These are phyloP conservation scores for Trachemys scripta DNA, from an alignment of 2,113 vertebrate genomes.

Conservation along the genomic window DNA sequence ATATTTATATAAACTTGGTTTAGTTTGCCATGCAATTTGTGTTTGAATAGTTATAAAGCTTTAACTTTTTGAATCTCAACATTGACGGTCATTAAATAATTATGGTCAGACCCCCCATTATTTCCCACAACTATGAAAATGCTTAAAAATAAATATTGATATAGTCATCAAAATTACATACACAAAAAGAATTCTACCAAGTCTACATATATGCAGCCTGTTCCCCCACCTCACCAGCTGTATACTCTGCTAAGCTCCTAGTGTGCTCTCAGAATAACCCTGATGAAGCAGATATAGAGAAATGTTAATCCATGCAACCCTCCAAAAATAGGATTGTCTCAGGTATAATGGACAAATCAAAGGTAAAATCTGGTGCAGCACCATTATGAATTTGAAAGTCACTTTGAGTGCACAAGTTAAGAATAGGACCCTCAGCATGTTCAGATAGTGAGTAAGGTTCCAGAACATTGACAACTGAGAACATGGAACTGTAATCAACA, in stretches of 20 bases:
- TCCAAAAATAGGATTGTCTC: neutral
- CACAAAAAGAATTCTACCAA: neutral
- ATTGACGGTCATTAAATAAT: neutral
- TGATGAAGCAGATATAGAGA: neutral
- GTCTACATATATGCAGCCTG: neutral
- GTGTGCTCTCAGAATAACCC: neutral
- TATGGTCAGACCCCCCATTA: neutral
- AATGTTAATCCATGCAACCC: neutral
- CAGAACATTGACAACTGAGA: neutral
- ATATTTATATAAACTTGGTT: neutral
- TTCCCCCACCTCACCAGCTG: neutral
- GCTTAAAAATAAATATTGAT: neutral
- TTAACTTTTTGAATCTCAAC: neutral
- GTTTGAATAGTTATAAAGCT: neutral
- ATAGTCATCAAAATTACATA: neutral
- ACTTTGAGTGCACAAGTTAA: neutral
- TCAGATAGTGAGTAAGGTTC: neutral
- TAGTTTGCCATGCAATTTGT: neutral
- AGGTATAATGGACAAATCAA: neutral
- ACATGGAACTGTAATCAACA: neutral
- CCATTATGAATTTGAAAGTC: neutral
- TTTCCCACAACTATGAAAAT: neutral
- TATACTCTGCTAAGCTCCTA: neutral
- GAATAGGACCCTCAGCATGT: neutral
- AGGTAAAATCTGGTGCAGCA: neutral